Evolutionary conservation across 2,113 vertebrate genomes (phyloP).

Genomic region (Pipra filicauda): DNA sequence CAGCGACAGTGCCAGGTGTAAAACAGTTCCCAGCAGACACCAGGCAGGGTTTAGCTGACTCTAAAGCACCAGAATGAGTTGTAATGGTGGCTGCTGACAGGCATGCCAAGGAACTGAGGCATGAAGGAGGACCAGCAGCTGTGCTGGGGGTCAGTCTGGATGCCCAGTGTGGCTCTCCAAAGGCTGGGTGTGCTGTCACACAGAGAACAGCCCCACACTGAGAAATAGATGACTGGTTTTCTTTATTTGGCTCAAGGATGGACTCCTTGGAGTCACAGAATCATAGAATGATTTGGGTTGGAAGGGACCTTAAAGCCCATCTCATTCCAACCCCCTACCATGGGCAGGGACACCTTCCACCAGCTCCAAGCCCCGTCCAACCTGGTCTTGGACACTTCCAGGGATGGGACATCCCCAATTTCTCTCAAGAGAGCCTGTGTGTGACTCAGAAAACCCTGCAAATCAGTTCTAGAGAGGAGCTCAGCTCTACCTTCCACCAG

Average conservation of each 20-base stretch:
- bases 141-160: not conserved
- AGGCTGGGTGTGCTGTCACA: not conserved
- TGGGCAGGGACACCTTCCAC: not conserved
- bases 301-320: not conserved
- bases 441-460: too few relatives aligned
- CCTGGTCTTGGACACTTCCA: not conserved
- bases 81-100: not conserved
- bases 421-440: too few relatives aligned
- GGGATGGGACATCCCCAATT: too few relatives aligned
- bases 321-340: not conserved
- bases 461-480: too few relatives aligned
- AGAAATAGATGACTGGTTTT: not conserved
- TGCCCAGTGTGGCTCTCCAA: not conserved
- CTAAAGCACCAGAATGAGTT: not conserved
- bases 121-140: rapidly evolving
- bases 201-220: not conserved
- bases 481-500: not conserved
- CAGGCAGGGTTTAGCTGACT: not conserved
- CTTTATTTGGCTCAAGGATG: not conserved
- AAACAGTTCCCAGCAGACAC: not conserved
- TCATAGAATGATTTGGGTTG: not conserved
- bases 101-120: not conserved
- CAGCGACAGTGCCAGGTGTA: rapidly evolving
- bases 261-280: not conserved
- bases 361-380: not conserved